A percentile compares a stretch with the other conserved stretches of the same genome.
These are phyloP conservation scores for Mesoligia furuncula DNA, from an alignment of 2,888 invertebrate genomes.

Conservation along the genomic window DNA sequence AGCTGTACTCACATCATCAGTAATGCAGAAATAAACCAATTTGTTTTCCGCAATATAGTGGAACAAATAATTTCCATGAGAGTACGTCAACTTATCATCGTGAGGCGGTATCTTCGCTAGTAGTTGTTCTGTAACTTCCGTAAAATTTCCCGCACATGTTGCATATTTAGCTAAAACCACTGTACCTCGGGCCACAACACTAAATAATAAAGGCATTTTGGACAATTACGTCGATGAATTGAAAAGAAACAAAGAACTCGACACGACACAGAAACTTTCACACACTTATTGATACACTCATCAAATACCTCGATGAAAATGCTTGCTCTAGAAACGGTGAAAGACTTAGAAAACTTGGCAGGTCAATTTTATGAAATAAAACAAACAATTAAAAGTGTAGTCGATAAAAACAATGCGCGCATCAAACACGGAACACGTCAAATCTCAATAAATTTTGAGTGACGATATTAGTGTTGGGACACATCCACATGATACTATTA, in stretches of 20 bases:
- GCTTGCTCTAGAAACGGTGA: slow-evolving; percentile 2
- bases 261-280: slow-evolving; percentile 38
- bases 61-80: slow-evolving; percentile 97
- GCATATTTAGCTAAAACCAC: slow-evolving; percentile 97
- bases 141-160: slow-evolving; percentile 97
- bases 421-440: slow-evolving; percentile 60
- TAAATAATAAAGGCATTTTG: slow-evolving; percentile 97
- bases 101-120: slow-evolving; percentile 96
- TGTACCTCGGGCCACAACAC: slow-evolving; percentile 96
- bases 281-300: slow-evolving; percentile 29
- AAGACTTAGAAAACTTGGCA: slow-evolving; percentile 10
- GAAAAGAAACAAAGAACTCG: slow-evolving; percentile 60
- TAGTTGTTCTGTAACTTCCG: slow-evolving; percentile 98
- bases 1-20: slow-evolving; percentile 95
- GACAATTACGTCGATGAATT: slow-evolving; percentile 54
- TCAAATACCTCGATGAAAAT: slow-evolving; percentile 17
- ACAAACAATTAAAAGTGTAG: slow-evolving; percentile 22
- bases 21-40: slow-evolving; percentile 98
- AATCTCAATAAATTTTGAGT: slow-evolving; percentile 15
- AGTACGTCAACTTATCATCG: slow-evolving; percentile 97
- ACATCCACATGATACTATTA: neutral
- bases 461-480: neutral
- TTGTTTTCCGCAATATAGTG: slow-evolving; percentile 97
- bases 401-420: slow-evolving; percentile 56
- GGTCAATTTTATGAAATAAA: slow-evolving; percentile 3